Base-by-base conservation (phyloP, 2,888 invertebrate genomes). In the Folsomia manolachei region DNA sequence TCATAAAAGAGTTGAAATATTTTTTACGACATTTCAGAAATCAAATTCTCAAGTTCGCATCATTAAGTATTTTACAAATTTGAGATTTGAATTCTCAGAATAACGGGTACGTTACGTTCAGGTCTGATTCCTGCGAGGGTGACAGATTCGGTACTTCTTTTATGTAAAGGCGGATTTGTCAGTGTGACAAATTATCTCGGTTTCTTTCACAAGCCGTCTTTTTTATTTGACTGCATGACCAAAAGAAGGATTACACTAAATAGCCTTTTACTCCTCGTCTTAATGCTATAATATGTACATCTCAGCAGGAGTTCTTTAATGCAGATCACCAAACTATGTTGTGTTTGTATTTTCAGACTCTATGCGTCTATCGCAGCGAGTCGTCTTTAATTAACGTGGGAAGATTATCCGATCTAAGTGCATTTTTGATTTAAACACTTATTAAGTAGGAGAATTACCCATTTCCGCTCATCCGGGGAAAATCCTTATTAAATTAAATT, bases 91-190 rank as follows among this genome's bases (percentile, higher is more conserved):
- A 39, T 9, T 39, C 39, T 14, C 14, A 39, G 39, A 39, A 39
- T 39, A 39, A 39, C 39, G 39, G n/a, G 39, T 39, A 39, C 14
- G 4, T 39, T 39, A 39, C 71, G 73, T 73, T 73, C 71, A 73
- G 73, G 68, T 73, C 73, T 73, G 71, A 73, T 73, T 73, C 64
- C 69, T n/a, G n/a, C n/a, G 7, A 4, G 39, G 39, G 39, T 39
- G 39, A 39, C 39, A 39, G n/a, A 39, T 14, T 39, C 39, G 14
- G 4, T 39, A 39, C 39, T 39, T 9, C 39, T 39, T 39, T 39
- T 4, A 14, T 39, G 39, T 14, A 39, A 39, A 39, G 39, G n/a
- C 14, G 14, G 7, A 39, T 39, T 39, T 39, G 39, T 39, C 39
- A 66, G 24, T 52, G 52, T 66, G 66, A 52, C 66, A 24, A 66